Evolutionary conservation across 2,888 invertebrate genomes (phyloP).

Genomic region (Bellardia pandia): DNA sequence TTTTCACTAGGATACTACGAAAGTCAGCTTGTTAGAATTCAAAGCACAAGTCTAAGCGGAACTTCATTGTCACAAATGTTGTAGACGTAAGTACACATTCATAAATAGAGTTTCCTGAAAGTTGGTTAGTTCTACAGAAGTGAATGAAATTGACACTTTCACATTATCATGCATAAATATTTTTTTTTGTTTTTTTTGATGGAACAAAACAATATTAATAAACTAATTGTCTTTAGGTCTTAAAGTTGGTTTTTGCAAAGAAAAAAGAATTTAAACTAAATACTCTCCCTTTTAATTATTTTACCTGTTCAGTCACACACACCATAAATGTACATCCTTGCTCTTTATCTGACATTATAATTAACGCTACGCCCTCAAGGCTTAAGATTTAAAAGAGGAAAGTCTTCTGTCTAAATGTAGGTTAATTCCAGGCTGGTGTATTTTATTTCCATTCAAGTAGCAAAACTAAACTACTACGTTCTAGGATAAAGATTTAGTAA

Average conservation of each 20-base stretch:
- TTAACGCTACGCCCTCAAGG: constrained; percentile 51
- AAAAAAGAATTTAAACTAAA: not conserved
- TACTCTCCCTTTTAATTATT: constrained; percentile 31
- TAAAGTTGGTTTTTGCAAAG: not conserved
- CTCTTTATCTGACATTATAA: constrained; percentile 60
- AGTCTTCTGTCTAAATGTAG: constrained; percentile 57
- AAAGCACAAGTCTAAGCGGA: no score
- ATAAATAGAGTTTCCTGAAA: no score
- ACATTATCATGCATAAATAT: no score
- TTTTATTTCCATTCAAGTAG: constrained; percentile 30
- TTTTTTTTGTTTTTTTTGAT: no score
- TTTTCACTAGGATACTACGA: no score
- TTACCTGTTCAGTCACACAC: constrained; percentile 7
- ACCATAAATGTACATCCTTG: constrained; percentile 1
- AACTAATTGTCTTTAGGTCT: not conserved
- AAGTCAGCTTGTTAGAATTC: no score
- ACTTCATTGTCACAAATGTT: no score
- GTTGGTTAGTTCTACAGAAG: no score
- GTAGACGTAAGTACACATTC: no score
- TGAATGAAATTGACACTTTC: no score
- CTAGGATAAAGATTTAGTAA: constrained; percentile 30
- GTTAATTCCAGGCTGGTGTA: constrained; percentile 51
- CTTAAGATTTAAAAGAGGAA: constrained; percentile 44
- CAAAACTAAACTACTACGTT: constrained; percentile 26
- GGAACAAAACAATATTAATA: no score